Evolutionary conservation across 2,888 invertebrate genomes (phyloP).

Genomic region (Molanna angustata): DNA sequence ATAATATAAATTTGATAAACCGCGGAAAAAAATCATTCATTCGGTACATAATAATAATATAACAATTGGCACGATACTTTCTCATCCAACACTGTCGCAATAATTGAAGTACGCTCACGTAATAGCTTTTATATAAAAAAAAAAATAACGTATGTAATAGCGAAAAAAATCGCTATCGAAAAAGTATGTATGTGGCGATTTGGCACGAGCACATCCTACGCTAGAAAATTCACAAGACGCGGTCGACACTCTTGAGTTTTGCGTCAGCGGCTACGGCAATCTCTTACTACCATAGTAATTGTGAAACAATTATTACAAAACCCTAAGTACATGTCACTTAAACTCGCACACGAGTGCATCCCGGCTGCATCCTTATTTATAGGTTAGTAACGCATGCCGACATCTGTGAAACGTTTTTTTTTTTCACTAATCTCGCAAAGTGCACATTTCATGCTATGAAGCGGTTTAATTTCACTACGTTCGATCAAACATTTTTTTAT

Average conservation of each 20-base stretch:
- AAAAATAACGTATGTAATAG: slow-evolving; percentile 27
- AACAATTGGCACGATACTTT: slow-evolving; percentile 18
- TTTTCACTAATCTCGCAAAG: neutral
- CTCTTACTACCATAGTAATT: slow-evolving; percentile 6
- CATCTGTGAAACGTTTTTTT: neutral
- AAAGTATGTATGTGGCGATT: slow-evolving; percentile 30
- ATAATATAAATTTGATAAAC: neutral
- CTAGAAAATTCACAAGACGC: slow-evolving; percentile 18
- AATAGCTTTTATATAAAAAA: slow-evolving; percentile 29
- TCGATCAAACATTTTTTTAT: neutral
- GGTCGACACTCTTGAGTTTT: slow-evolving; percentile 24
- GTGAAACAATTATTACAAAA: slow-evolving; percentile 4
- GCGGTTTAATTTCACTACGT: neutral
- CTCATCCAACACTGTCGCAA: slow-evolving; percentile 17
- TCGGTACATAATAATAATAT: neutral
- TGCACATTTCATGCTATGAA: neutral
- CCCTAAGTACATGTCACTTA: slow-evolving; percentile 6
- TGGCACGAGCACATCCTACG: slow-evolving; percentile 29
- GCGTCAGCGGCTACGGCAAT: slow-evolving; percentile 28
- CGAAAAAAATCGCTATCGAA: slow-evolving; percentile 31
- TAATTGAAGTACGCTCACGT: slow-evolving; percentile 25
- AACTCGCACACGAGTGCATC: slow-evolving; percentile 15
- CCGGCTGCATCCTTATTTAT: slow-evolving; percentile 22
- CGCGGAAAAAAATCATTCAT: slow-evolving; percentile 5
- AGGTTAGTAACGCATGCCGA: slow-evolving; percentile 27